phyloP scores from a whole-genome alignment of 2,797 vertebrate species.

The Merluccius polli region DNA sequence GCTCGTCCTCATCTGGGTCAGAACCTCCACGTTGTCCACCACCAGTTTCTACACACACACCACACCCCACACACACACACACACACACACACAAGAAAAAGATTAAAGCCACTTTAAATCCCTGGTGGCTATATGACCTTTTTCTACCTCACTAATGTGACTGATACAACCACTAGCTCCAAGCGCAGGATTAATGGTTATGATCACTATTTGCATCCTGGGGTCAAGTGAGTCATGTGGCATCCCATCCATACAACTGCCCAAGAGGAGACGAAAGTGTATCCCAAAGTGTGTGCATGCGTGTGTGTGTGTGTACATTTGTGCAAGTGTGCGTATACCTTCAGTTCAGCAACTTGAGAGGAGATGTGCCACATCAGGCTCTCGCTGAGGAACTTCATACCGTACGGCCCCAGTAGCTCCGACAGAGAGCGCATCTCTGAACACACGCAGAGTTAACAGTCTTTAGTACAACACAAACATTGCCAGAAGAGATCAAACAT shows the following conservation, averaged over 20 bases:
- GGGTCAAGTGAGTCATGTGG: neutral
- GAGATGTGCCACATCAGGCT: constrained; percentile 99
- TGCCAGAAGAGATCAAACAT: neutral
- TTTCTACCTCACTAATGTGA: too few species aligned
- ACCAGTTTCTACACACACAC: constrained; percentile 88
- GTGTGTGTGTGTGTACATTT: constrained; percentile 12
- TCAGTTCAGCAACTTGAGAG: constrained; percentile 96
- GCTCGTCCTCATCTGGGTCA: constrained; percentile 99
- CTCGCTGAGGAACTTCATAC: constrained; percentile 99
- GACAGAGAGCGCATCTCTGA: constrained; percentile 96
- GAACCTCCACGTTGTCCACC: constrained; percentile 95
- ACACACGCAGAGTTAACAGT: neutral
- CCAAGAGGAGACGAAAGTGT: neutral
- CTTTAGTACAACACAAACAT: neutral
- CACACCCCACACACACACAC: neutral
- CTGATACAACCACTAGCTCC: too few species aligned
- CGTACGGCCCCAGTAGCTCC: constrained; percentile 94
- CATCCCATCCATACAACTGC: too few species aligned
- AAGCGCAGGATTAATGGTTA: neutral
- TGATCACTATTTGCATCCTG: neutral
- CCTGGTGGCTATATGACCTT: too few species aligned
- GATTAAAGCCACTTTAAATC: neutral
- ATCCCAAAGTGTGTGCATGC: neutral
- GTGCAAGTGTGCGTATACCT: constrained; percentile 75
- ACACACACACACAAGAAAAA: neutral